Conservation (phyloP, 2,888 invertebrate species). For the Dugesia japonica region DNA sequence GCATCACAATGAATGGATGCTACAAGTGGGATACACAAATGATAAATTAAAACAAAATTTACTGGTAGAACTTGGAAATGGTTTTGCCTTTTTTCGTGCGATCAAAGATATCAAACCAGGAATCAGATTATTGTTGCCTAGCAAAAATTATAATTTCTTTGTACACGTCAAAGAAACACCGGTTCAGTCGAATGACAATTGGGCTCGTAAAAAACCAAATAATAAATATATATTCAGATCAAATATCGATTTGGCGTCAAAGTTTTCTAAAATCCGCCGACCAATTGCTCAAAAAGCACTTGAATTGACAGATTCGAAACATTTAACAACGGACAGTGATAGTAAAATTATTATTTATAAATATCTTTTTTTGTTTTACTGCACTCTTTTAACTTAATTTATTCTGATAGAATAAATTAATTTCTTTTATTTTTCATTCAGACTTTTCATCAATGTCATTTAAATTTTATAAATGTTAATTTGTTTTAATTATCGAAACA, state of each 20-base stretch:
- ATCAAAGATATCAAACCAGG: conserved; percentile 15
- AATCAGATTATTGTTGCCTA: neutral
- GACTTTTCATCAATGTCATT: too few relatives aligned
- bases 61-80: neutral
- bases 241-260: neutral
- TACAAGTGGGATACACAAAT: neutral
- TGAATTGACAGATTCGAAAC: neutral
- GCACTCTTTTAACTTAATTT: too few relatives aligned
- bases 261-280: neutral
- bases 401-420: too few relatives aligned
- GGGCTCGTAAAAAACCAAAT: neutral
- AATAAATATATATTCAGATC: neutral
- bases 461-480: too few relatives aligned
- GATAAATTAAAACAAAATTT: conserved; percentile 5
- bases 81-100: neutral
- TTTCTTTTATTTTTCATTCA: too few relatives aligned
- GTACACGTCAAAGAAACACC: neutral
- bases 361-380: too few relatives aligned
- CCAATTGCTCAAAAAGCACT: neutral
- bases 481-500: too few relatives aligned
- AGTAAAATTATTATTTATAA: neutral
- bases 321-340: neutral
- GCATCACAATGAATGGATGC: conserved; percentile 20
- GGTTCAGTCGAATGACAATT: neutral
- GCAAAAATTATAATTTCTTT: neutral